Evolutionary conservation across 2,797 vertebrate genomes (phyloP), one percentile per base, ranked within the genome.

Genomic region (Acanthurus leucopareius): DNA sequence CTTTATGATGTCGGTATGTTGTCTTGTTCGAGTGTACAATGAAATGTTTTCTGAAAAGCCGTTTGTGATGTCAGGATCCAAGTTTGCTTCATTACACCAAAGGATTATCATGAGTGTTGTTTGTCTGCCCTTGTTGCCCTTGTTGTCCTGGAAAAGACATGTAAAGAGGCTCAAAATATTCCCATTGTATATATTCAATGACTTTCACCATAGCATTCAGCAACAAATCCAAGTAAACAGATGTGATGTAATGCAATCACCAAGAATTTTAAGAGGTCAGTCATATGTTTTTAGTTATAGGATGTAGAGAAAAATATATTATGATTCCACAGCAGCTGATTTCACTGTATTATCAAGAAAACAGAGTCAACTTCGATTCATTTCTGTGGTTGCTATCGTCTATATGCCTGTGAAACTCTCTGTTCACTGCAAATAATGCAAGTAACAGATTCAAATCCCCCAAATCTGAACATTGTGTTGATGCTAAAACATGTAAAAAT

Each of bases 91-190:
- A 68, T 58, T 45, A 22, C 8, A 32, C 4, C 16, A 6, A 45
- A 35, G 38, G 28, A 45, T 57, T 81, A 66, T 59, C 2, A 61
- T 62, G 58, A 44, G 54, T 60, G 67, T 52, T 19, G 35, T 77
- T 80, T 13, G 47, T 79, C 51, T 68, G 14, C 15, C 49, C 25
- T 25, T 25, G 25, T 25, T 68, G 14, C 15, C 49, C 25, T 25
- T 25, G 25, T 25, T 54, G 51, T 42, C 25, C 44, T 7, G 40
- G 16, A 51, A 32, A 6, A 48, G 11, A 68, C 68, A 64, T 54
- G 49, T 42, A 13, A 79, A 69, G 65, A 72, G 25, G 38, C 10
- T 54, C 40, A n/a, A 59, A 66, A 56, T 32, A 73, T 54, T 67
- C 22, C 51, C 1, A 38, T 72, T 63, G 66, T 17, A 49, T 70